phyloP scores from a whole-genome alignment of 2,888 invertebrate species.

The Ophion costatus region DNA sequence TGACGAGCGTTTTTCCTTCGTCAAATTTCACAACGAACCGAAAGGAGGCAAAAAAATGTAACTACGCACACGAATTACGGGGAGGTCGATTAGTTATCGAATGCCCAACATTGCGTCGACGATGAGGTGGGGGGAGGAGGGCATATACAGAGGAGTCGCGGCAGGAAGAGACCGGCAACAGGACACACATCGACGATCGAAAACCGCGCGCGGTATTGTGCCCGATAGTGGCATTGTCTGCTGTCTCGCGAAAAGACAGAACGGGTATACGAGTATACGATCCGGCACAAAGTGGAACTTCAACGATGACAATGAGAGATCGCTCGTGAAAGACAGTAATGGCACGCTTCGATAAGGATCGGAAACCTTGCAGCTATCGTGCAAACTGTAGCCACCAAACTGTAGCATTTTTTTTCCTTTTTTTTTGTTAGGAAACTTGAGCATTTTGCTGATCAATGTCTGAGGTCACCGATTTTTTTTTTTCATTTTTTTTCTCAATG shows the following conservation, averaged over 20 bases:
- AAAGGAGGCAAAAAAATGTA: too few species aligned
- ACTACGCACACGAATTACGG: not conserved
- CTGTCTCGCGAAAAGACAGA: slow-evolving; percentile 2
- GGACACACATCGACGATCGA: slow-evolving; percentile 28
- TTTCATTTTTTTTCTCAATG: too few species aligned
- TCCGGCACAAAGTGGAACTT: slow-evolving; percentile 57
- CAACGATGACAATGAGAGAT: slow-evolving; percentile 65
- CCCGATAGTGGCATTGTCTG: slow-evolving; percentile 46
- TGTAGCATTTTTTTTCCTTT: not conserved
- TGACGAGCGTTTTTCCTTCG: not conserved
- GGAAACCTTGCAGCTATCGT: slow-evolving; percentile 38
- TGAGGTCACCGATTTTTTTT: not conserved
- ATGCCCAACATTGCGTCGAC: slow-evolving; percentile 2
- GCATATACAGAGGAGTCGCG: slow-evolving; percentile 20
- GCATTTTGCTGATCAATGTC: too few species aligned
- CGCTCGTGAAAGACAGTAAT: slow-evolving; percentile 63
- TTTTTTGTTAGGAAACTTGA: not conserved
- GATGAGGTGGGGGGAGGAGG: too few species aligned
- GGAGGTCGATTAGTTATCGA: not conserved
- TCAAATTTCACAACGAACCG: too few species aligned
- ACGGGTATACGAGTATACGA: slow-evolving; percentile 23
- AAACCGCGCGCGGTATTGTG: slow-evolving; percentile 40
- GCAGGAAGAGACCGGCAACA: slow-evolving; percentile 23
- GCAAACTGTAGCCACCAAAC: slow-evolving; percentile 20
- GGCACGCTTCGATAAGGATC: slow-evolving; percentile 60